Percentiles rank a stretch among this genome's conserved stretches.
Evolutionary conservation across 2,113 vertebrate species (phyloP).

Genomic region (Tetraodon nigroviridis): DNA sequence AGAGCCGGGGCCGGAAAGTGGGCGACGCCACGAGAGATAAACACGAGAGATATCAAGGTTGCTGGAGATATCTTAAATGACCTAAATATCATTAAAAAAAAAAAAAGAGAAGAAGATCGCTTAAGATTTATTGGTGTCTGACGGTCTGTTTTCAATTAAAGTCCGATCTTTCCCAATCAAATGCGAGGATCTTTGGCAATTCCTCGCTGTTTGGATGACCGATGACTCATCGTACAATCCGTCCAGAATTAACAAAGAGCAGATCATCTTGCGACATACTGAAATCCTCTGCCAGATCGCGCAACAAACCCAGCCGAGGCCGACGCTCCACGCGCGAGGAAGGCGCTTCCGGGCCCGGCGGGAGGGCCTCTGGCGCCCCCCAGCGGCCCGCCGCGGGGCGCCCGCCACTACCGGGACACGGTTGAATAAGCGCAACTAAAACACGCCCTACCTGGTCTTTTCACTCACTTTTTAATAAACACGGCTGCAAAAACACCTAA

Average conservation of each 20-base stretch:
- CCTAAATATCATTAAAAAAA: no score
- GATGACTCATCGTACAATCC: slow-evolving; percentile 40
- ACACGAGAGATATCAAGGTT: no score
- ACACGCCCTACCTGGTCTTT: not conserved
- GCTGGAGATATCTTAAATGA: no score
- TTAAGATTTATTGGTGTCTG: no score
- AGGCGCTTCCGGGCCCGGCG: not conserved
- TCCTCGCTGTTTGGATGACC: slow-evolving; percentile 15
- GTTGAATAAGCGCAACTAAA: not conserved
- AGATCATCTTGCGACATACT: slow-evolving; percentile 4
- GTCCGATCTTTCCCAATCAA: slow-evolving; percentile 30
- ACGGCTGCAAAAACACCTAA: slow-evolving; percentile 34
- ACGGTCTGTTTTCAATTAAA: not conserved
- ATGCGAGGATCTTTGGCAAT: slow-evolving; percentile 21
- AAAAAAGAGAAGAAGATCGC: no score
- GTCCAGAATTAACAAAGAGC: slow-evolving; percentile 48
- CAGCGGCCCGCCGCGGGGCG: slow-evolving; percentile 9
- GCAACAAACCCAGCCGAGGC: not conserved
- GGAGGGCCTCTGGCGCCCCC: slow-evolving; percentile 30
- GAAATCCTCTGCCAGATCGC: slow-evolving; percentile 10
- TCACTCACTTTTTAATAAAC: slow-evolving; percentile 49
- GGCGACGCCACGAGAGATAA: no score
- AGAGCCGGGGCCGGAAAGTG: not conserved
- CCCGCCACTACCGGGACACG: not conserved
- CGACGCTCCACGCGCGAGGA: not conserved